These are phyloP conservation scores for Cyclargus thomasi DNA, from an alignment of 1,140 invertebrate genomes.

Conservation along the genomic window DNA sequence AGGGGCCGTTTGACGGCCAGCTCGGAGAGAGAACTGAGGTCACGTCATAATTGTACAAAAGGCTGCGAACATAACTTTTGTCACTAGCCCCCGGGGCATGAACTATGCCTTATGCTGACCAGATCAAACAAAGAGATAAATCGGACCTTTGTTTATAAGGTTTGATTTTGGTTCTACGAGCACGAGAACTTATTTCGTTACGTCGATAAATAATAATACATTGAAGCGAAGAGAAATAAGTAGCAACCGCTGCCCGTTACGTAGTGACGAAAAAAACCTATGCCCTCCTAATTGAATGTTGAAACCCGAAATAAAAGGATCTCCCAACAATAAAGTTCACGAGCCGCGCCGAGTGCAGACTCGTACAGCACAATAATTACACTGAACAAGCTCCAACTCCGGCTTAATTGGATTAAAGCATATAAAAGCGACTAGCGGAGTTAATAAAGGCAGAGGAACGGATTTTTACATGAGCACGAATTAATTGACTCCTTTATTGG, in stretches of 20 bases:
- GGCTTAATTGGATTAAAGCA: slow-evolving; percentile 24
- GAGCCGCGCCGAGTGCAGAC: slow-evolving; percentile 14
- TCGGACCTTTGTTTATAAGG: no score
- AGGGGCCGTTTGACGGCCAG: no score
- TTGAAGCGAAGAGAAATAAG: background rate
- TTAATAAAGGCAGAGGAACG: slow-evolving; percentile 21
- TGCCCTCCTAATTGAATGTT: slow-evolving; percentile 1
- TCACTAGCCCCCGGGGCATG: no score
- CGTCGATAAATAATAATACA: no score
- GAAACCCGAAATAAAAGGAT: slow-evolving; percentile 9
- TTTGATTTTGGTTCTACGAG: no score
- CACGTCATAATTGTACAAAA: no score
- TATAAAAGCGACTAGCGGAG: slow-evolving; percentile 18
- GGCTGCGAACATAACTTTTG: no score
- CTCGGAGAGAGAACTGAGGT: no score
- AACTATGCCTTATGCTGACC: no score
- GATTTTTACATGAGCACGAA: slow-evolving; percentile 5
- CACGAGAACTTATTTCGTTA: no score
- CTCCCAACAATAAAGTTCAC: slow-evolving; percentile 5
- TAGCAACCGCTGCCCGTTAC: background rate
- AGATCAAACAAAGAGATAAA: no score
- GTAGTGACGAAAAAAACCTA: background rate
- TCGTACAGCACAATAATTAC: slow-evolving; percentile 13
- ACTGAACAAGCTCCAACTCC: slow-evolving; percentile 14
- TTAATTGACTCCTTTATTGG: slow-evolving; percentile 7